Conservation (phyloP, 1,140 invertebrate species). For the Ips typographus region DNA sequence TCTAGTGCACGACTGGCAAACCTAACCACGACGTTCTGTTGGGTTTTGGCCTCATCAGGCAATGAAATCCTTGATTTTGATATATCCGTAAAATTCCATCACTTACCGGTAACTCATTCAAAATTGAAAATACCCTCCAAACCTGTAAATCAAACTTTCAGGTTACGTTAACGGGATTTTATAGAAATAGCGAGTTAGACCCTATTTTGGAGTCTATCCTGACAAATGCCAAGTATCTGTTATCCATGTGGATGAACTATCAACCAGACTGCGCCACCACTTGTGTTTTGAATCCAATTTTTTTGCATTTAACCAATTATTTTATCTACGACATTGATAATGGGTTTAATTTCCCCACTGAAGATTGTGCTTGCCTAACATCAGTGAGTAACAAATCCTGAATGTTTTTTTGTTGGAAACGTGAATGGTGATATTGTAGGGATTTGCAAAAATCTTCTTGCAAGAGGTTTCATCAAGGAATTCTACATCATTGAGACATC, state of each 20-base stretch:
- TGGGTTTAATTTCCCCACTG: too few species aligned
- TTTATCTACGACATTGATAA: slow-evolving; percentile 8
- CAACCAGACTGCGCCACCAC: slow-evolving; percentile 7
- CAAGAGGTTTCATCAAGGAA: too few species aligned
- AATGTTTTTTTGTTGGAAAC: too few species aligned
- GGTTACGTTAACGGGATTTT: slow-evolving; percentile 8
- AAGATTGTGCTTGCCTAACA: too few species aligned
- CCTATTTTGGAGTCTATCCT: not conserved
- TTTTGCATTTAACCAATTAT: slow-evolving; percentile 10
- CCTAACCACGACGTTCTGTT: too few species aligned
- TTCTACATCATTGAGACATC: too few species aligned
- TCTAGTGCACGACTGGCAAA: too few species aligned
- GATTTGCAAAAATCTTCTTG: too few species aligned
- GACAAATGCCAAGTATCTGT: not conserved
- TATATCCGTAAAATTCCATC: not conserved
- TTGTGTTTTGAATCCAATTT: slow-evolving; percentile 7
- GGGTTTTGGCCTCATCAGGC: too few species aligned
- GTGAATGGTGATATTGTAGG: too few species aligned
- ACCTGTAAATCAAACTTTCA: not conserved
- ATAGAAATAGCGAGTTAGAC: not conserved
- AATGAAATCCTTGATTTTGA: not conserved
- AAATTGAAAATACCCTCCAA: not conserved
- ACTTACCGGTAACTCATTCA: not conserved
- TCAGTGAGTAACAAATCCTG: too few species aligned
- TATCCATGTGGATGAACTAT: slow-evolving; percentile 17